Evolutionary conservation across 2,113 vertebrate species (phyloP).

Genomic region (Typhlomys cinereus): DNA sequence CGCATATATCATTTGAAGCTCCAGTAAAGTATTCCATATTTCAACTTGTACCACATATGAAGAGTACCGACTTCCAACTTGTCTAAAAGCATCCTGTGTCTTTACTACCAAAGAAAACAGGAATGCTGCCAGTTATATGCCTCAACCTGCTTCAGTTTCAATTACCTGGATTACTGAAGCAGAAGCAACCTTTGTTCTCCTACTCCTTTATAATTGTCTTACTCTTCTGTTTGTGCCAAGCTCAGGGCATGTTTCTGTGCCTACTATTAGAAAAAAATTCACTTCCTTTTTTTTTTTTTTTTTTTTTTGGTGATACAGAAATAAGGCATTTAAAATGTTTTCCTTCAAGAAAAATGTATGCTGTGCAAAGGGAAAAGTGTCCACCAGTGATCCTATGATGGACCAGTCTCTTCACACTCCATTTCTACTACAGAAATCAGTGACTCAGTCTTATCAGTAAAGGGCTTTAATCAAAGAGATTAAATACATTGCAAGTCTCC

Average conservation of each 20-base stretch:
- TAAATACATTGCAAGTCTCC: not conserved
- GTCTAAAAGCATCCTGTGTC: slow-evolving; percentile 41
- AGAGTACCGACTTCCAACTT: slow-evolving; percentile 44
- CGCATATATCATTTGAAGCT: slow-evolving; percentile 43
- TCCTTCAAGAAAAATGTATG: not conserved
- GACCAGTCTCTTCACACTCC: not conserved
- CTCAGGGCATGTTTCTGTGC: not conserved
- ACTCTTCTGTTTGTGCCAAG: slow-evolving; percentile 36
- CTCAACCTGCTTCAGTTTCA: slow-evolving; percentile 40
- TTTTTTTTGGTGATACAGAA: slow-evolving; percentile 17
- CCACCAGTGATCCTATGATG: not conserved
- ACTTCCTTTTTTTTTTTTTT: slow-evolving; percentile 25
- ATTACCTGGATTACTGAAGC: slow-evolving; percentile 58
- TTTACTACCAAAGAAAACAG: slow-evolving; percentile 38
- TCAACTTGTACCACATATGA: not conserved
- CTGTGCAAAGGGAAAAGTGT: not conserved
- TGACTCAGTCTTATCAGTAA: not conserved
- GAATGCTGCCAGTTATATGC: not conserved
- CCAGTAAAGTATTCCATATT: slow-evolving; percentile 47
- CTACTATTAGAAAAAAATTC: slow-evolving; percentile 43
- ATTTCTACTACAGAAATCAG: not conserved
- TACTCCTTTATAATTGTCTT: slow-evolving; percentile 37
- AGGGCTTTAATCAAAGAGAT: not conserved
- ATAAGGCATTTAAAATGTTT: not conserved
- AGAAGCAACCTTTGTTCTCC: slow-evolving; percentile 59